These are phyloP conservation scores for Pardalotus punctatus DNA, from an alignment of 2,113 vertebrate species.

Conservation along the genomic window DNA sequence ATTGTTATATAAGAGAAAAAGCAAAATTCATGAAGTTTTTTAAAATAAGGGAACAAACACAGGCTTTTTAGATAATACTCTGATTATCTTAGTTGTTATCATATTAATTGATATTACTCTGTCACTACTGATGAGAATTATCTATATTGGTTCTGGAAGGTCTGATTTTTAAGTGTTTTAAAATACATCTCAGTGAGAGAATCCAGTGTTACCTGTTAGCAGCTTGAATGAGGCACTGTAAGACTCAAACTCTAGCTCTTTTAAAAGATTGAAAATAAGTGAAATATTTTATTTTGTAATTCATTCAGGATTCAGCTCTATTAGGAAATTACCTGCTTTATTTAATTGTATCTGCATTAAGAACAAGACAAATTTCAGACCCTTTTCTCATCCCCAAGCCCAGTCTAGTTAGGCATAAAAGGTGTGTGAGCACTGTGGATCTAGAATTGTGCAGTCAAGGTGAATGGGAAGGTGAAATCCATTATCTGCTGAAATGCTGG, in stretches of 20 bases:
- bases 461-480: slow-evolving; percentile 20
- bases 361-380: background rate
- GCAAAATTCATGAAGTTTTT: background rate
- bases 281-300: background rate
- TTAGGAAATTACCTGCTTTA: background rate
- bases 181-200: slow-evolving; percentile 38
- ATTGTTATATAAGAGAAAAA: background rate
- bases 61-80: slow-evolving; percentile 1
- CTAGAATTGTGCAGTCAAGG: background rate
- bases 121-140: slow-evolving; percentile 4
- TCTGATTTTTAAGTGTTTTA: background rate
- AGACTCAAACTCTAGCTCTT: slow-evolving; percentile 12
- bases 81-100: slow-evolving; percentile 41
- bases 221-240: slow-evolving; percentile 28
- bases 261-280: slow-evolving; percentile 17
- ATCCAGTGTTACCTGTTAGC: slow-evolving; percentile 48
- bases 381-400: background rate
- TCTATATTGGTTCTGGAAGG: slow-evolving; percentile 54
- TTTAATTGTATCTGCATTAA: background rate
- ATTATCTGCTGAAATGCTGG: background rate
- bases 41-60: background rate
- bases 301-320: background rate
- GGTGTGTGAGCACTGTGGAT: background rate
- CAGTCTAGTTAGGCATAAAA: background rate
- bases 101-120: slow-evolving; percentile 23